phyloP scores from a whole-genome alignment of 2,888 invertebrate genomes.

The Apantesis nais region DNA sequence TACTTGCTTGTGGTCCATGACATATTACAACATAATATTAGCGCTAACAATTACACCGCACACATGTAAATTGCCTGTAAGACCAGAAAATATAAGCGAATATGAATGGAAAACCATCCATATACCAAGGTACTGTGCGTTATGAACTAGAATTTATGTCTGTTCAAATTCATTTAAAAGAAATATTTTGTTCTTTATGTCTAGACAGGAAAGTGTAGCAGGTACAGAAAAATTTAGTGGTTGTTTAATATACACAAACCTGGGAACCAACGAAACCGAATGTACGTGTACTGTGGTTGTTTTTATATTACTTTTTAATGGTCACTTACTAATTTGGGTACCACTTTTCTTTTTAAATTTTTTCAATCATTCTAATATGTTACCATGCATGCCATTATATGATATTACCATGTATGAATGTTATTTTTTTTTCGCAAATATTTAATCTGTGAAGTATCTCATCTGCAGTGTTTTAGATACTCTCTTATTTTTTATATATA shows the following conservation, averaged over 20 bases:
- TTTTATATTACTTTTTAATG: background rate
- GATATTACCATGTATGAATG: too few species aligned
- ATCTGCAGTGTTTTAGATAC: background rate
- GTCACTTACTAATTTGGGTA: background rate
- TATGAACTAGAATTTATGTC: background rate
- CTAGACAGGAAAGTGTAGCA: constrained; percentile 27
- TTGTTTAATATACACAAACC: constrained; percentile 53
- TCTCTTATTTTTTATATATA: too few species aligned
- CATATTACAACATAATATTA: constrained; percentile 73
- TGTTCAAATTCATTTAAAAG: background rate
- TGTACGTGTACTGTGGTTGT: background rate
- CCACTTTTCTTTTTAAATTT: background rate
- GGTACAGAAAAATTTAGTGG: constrained; percentile 50
- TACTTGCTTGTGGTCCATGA: constrained; percentile 66
- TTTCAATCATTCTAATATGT: background rate
- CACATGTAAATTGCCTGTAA: constrained; percentile 70
- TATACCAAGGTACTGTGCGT: constrained; percentile 58
- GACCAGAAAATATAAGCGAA: constrained; percentile 59
- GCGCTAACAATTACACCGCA: constrained; percentile 75
- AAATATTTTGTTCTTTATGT: background rate
- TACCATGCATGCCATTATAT: background rate
- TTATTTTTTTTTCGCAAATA: background rate
- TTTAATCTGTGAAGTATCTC: background rate
- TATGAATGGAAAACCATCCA: constrained; percentile 65
- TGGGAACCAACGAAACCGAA: constrained; percentile 28